Evolutionary conservation across 2,113 vertebrate genomes (phyloP).

Genomic region (Lagenorhynchus albirostris): DNA sequence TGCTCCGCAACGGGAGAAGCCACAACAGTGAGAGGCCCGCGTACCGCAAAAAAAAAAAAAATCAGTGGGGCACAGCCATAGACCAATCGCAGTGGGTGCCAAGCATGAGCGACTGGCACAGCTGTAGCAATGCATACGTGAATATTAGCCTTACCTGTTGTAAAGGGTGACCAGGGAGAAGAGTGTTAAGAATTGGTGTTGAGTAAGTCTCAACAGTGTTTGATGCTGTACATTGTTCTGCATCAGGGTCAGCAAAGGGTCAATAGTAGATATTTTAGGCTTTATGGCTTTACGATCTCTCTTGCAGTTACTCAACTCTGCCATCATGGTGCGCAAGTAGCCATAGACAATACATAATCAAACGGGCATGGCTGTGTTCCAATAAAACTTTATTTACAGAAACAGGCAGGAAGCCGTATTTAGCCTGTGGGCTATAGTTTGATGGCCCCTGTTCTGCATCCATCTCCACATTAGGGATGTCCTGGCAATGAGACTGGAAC

Average conservation of each 20-base stretch:
- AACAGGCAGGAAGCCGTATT: neutral
- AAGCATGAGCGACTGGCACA: neutral
- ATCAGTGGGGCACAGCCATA: neutral
- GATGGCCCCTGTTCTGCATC: neutral
- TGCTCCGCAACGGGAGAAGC: too few species aligned
- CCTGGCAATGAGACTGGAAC: neutral
- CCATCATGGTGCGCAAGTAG: neutral
- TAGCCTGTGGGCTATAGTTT: neutral
- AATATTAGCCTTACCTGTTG: neutral
- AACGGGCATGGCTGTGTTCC: neutral
- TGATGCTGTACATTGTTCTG: neutral
- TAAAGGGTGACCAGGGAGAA: neutral
- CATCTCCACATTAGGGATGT: neutral
- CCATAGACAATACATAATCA: neutral
- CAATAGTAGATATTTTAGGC: neutral
- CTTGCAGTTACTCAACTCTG: neutral
- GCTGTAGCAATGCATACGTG: neutral
- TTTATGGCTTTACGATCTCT: neutral
- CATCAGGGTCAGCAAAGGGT: neutral
- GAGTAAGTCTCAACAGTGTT: neutral
- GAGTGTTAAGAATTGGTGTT: neutral
- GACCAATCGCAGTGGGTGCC: neutral
- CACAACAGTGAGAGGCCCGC: too few species aligned
- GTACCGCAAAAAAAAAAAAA: too few species aligned
- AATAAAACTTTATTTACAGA: neutral